These are phyloP conservation scores for Brenthis ino DNA, from an alignment of 2,888 invertebrate genomes.

Conservation along the genomic window DNA sequence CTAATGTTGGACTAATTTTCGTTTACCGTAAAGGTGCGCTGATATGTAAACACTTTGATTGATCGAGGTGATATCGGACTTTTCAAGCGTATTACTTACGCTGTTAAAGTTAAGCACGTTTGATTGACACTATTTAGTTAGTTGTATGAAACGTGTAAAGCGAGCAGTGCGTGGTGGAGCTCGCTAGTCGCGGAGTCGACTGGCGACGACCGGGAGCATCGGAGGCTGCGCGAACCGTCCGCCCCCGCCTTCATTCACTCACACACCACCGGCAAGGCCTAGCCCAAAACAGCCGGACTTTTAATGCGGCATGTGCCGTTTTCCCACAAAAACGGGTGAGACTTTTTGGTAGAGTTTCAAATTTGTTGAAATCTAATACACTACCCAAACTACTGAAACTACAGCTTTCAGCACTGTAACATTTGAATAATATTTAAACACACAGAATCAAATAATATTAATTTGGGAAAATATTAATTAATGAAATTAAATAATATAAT, in stretches of 20 bases:
- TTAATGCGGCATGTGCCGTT: slow-evolving; percentile 75
- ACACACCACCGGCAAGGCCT: slow-evolving; percentile 63
- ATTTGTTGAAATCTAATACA: slow-evolving; percentile 23
- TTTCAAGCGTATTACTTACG: slow-evolving; percentile 59
- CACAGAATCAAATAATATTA: neutral
- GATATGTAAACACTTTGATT: slow-evolving; percentile 26
- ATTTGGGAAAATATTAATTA: too few relatives aligned
- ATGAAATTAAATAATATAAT: too few relatives aligned
- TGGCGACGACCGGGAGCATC: slow-evolving; percentile 63
- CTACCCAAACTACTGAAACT: slow-evolving; percentile 12
- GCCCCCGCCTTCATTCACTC: slow-evolving; percentile 78
- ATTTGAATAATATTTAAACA: neutral
- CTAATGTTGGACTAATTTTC: slow-evolving; percentile 37
- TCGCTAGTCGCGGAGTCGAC: slow-evolving; percentile 73
- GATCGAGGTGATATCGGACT: slow-evolving; percentile 1
- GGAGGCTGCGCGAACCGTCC: slow-evolving; percentile 75
- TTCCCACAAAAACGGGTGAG: slow-evolving; percentile 52
- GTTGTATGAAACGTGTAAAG: slow-evolving; percentile 48
- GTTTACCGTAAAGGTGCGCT: slow-evolving; percentile 59
- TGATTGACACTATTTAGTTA: slow-evolving; percentile 64
- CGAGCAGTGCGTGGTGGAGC: slow-evolving; percentile 61
- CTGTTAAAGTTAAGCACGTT: slow-evolving; percentile 61
- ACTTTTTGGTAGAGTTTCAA: slow-evolving; percentile 23
- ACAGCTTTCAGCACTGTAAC: neutral
- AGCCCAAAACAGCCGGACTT: slow-evolving; percentile 74